These are phyloP conservation scores for Atopsyche davidsoni DNA, from an alignment of 1,140 invertebrate species.

Conservation along the genomic window DNA sequence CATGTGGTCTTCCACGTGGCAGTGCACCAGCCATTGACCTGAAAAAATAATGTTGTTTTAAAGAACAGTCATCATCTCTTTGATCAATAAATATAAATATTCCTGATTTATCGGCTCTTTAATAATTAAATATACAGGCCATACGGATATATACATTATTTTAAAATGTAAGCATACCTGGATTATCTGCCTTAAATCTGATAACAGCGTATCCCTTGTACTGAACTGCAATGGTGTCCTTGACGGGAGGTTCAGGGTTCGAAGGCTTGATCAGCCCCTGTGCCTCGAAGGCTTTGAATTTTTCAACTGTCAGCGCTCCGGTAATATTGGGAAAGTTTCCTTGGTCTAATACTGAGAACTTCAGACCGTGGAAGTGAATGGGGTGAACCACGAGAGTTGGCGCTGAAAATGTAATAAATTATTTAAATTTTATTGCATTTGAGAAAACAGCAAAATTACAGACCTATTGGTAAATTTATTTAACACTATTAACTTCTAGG, in stretches of 20 bases:
- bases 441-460: too few relatives aligned
- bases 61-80: too few relatives aligned
- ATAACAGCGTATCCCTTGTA: conserved; percentile 15
- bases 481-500: too few relatives aligned
- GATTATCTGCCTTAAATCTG: conserved; percentile 16
- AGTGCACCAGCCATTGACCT: too few relatives aligned
- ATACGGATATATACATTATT: too few relatives aligned
- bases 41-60: too few relatives aligned
- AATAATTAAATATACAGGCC: too few relatives aligned
- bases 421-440: too few relatives aligned
- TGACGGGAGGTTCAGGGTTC: conserved; percentile 7
- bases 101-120: too few relatives aligned
- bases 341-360: conserved; percentile 12
- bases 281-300: conserved; percentile 6
- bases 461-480: too few relatives aligned
- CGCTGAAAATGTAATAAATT: background rate
- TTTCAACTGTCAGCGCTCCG: conserved; percentile 7
- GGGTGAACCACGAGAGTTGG: conserved; percentile 10
- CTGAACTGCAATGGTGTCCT: conserved; percentile 13
- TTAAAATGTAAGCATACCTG: conserved; percentile 5
- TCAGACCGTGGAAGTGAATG: conserved; percentile 18
- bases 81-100: too few relatives aligned
- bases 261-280: background rate
- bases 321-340: conserved; percentile 1
- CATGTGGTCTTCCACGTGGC: too few relatives aligned